Base-by-base conservation (phyloP, 2,113 vertebrate genomes). In the Anoplopoma fimbria region DNA sequence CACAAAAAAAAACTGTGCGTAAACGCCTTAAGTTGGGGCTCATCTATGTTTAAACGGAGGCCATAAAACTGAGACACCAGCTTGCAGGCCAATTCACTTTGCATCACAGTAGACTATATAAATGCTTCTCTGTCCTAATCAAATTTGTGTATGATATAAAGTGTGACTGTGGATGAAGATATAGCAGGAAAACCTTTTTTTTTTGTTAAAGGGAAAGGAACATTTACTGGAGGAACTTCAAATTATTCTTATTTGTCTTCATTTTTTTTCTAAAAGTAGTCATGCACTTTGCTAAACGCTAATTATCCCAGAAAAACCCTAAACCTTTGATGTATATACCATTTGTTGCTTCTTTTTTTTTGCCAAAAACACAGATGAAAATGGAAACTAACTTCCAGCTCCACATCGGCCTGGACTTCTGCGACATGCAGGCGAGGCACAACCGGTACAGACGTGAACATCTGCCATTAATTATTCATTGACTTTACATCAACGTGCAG, bases 381-480 rank as follows among this genome's bases (percentile, higher is more conserved):
- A 49, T 17, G 21, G 17, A n/a, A 76, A 47, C 47, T 73, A 65
- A 57, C 58, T 40, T 49, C 7, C 13, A 14, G 9, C 19, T 29
- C 29, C 31, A 19, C 57, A 58, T 60, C 75, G 1, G 3, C 21
- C 36, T 13, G 21, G 42, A 42, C 31, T 38, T 63, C 9, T 8
- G 23, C 9, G 40, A 53, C 40, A 23, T 13, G 0, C 38, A 1
- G 8, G 13, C 15, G 60, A 65, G 76, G 69, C 62, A 51, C 79
- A 62, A 49, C 64, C 42, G 61, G 36, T 63, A 77, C 82, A 4
- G 47, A 61, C 19, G 10, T 23, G 33, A 61, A 87, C 84, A 79
- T 76, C 51, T 69, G 27, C 33, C 40, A 47, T 85, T 45, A 69
- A 87, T 84, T 87, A 85, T 90, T 85, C 27, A 90, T 36, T 25